Evolutionary conservation across 2,113 vertebrate genomes (phyloP).

Genomic region (Odontophorus gujanensis): DNA sequence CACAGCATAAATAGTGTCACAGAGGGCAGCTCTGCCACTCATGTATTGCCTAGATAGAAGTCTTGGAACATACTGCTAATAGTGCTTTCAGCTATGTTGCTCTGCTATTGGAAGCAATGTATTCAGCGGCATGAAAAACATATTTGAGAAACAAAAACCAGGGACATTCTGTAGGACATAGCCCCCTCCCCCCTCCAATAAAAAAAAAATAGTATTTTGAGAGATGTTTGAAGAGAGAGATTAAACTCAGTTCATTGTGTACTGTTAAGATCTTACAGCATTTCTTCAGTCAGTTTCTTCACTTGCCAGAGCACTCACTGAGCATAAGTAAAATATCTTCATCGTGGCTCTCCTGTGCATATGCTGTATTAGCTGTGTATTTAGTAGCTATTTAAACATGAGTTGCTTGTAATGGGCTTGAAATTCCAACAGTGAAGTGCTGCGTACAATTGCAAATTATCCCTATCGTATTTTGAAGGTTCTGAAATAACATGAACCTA

Average conservation of each 20-base stretch:
- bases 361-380: not conserved
- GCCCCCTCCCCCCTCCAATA: not conserved
- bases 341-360: not conserved
- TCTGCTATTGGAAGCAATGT: not conserved
- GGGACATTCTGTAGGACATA: not conserved
- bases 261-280: not conserved
- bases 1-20: fast-evolving
- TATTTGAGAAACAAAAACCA: not conserved
- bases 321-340: not conserved
- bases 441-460: not conserved
- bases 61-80: not conserved
- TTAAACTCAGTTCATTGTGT: not conserved
- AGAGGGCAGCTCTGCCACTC: not conserved
- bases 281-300: not conserved
- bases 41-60: fast-evolving
- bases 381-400: not conserved
- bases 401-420: not conserved
- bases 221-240: not conserved
- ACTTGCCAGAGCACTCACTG: not conserved
- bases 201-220: not conserved
- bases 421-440: not conserved
- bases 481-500: not conserved
- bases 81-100: not conserved
- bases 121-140: not conserved
- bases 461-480: not conserved